A percentile compares a stretch with the other conserved stretches of the same genome.
Conservation (phyloP, 2,113 vertebrate species). For the Elanoides forficatus region DNA sequence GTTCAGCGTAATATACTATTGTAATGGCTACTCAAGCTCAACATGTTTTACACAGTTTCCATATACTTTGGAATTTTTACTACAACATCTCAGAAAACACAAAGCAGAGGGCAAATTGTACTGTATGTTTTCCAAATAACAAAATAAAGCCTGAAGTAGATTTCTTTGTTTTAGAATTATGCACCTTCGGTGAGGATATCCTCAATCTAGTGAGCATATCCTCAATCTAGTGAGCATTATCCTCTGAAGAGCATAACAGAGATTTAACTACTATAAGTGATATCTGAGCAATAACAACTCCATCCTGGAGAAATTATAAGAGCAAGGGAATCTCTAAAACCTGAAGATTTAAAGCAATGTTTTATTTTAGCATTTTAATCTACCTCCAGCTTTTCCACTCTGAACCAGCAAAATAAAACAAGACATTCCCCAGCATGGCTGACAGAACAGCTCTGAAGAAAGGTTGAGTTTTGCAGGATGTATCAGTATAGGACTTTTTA, state of each 20-base stretch:
- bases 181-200: not conserved
- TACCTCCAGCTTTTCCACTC: not conserved
- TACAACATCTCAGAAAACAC: not conserved
- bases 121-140: not conserved
- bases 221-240: not conserved
- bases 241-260: not conserved
- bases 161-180: conserved; percentile 2
- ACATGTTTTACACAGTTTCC: not conserved
- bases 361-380: conserved; percentile 18
- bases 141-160: conserved; percentile 13
- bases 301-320: not conserved
- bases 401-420: not conserved
- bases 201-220: not conserved
- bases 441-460: not conserved
- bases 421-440: not conserved
- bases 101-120: not conserved
- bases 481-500: not conserved
- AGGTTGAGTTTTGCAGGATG: not conserved
- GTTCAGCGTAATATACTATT: not conserved
- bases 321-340: not conserved
- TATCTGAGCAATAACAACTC: conserved; percentile 28
- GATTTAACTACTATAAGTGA: not conserved
- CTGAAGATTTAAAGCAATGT: not conserved
- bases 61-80: conserved; percentile 18
- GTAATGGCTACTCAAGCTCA: conserved; percentile 2